phyloP scores from a whole-genome alignment of 2,113 vertebrate genomes.

The Rynchops niger region DNA sequence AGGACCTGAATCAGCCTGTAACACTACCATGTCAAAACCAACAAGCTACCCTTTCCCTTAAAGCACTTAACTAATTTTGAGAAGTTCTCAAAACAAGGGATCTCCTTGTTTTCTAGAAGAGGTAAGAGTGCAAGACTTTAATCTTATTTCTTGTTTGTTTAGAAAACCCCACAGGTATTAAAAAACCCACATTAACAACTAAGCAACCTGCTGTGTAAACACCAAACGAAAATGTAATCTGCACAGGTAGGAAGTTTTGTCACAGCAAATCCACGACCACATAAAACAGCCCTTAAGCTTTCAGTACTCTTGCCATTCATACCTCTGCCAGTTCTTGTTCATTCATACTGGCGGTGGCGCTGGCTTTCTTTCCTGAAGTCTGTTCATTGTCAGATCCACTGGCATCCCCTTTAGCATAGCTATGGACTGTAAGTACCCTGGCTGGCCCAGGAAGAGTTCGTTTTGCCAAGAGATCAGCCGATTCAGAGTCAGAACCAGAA shows the following conservation, averaged over 20 bases:
- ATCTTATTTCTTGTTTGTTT: neutral
- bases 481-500: slow-evolving; percentile 81
- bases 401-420: slow-evolving; percentile 80
- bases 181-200: neutral
- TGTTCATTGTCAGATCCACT: slow-evolving; percentile 53
- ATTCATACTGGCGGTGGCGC: slow-evolving; percentile 40
- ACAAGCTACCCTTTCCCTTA: neutral
- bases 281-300: neutral
- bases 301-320: neutral
- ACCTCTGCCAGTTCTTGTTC: slow-evolving; percentile 78
- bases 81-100: neutral
- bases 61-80: neutral
- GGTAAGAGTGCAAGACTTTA: neutral
- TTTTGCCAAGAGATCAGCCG: slow-evolving; percentile 81
- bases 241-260: neutral
- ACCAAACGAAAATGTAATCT: accelerated
- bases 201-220: neutral
- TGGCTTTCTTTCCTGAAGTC: slow-evolving; percentile 65
- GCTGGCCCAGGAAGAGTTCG: slow-evolving; percentile 77
- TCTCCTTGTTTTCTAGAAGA: neutral
- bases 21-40: neutral
- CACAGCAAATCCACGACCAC: neutral
- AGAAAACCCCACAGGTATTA: neutral
- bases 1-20: neutral
- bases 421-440: slow-evolving; percentile 85